These are phyloP conservation scores for Vicugna pacos DNA, from an alignment of 2,113 vertebrate genomes.

Conservation along the genomic window DNA sequence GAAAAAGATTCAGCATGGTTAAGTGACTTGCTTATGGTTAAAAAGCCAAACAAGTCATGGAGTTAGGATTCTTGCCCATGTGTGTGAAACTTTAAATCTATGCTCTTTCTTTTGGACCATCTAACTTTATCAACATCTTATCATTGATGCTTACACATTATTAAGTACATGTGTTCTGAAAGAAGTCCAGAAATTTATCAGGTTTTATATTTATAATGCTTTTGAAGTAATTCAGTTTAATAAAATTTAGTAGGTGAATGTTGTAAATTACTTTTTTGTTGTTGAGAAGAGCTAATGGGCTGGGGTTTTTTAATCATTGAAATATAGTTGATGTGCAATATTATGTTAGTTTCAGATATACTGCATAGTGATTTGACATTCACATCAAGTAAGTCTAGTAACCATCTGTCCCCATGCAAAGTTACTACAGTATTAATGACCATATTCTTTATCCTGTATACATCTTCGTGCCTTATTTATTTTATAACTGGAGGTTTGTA, in stretches of 20 bases:
- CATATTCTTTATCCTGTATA: background rate
- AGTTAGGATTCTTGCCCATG: background rate
- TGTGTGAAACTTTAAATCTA: background rate
- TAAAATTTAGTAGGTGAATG: slow-evolving; percentile 22
- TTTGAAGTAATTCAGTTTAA: slow-evolving; percentile 1
- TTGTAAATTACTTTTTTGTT: slow-evolving; percentile 46
- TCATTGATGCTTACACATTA: background rate
- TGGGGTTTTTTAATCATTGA: background rate
- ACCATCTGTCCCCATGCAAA: background rate
- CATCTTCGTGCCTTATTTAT: background rate
- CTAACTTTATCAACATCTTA: background rate
- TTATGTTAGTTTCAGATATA: background rate
- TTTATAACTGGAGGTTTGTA: background rate
- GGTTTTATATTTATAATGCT: slow-evolving; percentile 31
- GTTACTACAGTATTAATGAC: background rate
- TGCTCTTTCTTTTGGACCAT: background rate
- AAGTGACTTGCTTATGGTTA: background rate
- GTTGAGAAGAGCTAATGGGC: background rate
- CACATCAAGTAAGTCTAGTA: background rate
- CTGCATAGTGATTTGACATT: background rate
- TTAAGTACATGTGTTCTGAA: background rate
- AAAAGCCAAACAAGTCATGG: background rate
- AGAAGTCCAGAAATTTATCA: background rate
- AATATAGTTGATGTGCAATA: background rate
- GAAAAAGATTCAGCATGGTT: background rate